Evolutionary conservation across 1,140 invertebrate genomes (phyloP).

Genomic region (Thaumetopoea pityocampa): DNA sequence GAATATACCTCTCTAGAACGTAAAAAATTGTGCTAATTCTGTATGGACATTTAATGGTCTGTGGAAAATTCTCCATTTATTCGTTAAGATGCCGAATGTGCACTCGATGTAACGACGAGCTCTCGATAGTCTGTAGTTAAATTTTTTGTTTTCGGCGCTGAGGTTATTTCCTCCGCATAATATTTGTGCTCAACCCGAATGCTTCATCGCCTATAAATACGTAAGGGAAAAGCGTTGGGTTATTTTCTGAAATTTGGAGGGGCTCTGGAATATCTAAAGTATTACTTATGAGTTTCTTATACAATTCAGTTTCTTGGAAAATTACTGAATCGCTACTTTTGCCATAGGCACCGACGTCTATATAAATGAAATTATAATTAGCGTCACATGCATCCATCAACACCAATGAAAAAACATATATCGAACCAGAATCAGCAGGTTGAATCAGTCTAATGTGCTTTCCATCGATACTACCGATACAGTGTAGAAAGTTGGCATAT

Average conservation of each 20-base stretch:
- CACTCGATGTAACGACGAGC: no score
- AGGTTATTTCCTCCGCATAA: not conserved
- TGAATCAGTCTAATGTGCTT: conserved; percentile 47
- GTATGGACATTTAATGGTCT: not conserved
- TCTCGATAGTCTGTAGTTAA: no score
- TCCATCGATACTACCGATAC: conserved; percentile 51
- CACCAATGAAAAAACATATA: conserved; percentile 52
- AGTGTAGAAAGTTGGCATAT: conserved; percentile 46
- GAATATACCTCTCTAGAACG: conserved; percentile 10
- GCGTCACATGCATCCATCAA: conserved; percentile 38
- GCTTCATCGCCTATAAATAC: conserved; percentile 7
- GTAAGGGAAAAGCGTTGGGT: conserved; percentile 3
- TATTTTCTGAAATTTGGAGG: conserved; percentile 2
- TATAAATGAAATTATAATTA: conserved; percentile 6
- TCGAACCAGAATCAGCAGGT: conserved; percentile 38
- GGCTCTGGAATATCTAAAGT: conserved; percentile 1
- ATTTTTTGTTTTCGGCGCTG: not conserved
- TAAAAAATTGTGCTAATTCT: conserved; percentile 10
- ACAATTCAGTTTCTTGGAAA: conserved; percentile 3
- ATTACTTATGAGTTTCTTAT: conserved; percentile 2
- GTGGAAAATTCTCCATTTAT: conserved; percentile 1
- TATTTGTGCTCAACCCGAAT: conserved; percentile 1
- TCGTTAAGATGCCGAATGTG: not conserved
- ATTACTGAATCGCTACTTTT: conserved; percentile 3
- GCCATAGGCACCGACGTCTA: conserved; percentile 8